phyloP scores from a whole-genome alignment of 2,113 vertebrate species.

The Trinectes maculatus region DNA sequence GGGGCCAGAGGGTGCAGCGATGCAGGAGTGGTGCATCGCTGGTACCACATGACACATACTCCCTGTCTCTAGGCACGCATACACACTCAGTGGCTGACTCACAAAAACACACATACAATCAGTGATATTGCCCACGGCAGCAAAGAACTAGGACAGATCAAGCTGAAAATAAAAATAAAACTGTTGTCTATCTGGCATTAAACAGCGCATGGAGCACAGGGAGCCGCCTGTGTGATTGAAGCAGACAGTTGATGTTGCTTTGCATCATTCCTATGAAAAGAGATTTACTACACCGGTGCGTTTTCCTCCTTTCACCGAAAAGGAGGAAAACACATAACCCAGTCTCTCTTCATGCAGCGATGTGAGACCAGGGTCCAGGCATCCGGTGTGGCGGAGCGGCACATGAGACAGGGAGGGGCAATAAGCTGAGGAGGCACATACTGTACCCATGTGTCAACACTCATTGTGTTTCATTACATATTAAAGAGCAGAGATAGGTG shows the following conservation, averaged over 20 bases:
- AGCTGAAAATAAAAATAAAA: constrained; percentile 58
- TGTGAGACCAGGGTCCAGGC: constrained; percentile 66
- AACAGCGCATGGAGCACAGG: constrained; percentile 6
- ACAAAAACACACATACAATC: constrained; percentile 23
- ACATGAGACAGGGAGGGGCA: constrained; percentile 48
- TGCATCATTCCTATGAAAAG: constrained; percentile 23
- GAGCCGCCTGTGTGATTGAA: constrained; percentile 22
- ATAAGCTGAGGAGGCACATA: constrained; percentile 40
- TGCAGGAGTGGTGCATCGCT: constrained; percentile 36
- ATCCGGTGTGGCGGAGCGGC: constrained; percentile 33
- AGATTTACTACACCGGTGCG: constrained; percentile 28
- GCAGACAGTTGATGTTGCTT: constrained; percentile 40
- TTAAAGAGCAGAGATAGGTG: constrained; percentile 59
- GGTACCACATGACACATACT: constrained; percentile 34
- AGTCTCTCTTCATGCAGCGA: constrained; percentile 47
- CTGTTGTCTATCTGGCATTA: constrained; percentile 38
- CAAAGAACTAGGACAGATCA: constrained; percentile 53
- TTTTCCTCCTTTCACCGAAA: constrained; percentile 26
- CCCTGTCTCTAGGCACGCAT: constrained; percentile 5
- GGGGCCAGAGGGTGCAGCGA: constrained; percentile 30
- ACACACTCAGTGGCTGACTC: constrained; percentile 15
- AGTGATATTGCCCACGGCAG: constrained; percentile 41
- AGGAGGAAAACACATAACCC: constrained; percentile 10
- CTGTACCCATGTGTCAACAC: constrained; percentile 65
- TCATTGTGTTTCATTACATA: constrained; percentile 64